A percentile compares a stretch with the other conserved stretches of the same genome.
phyloP scores from a whole-genome alignment of 2,113 vertebrate genomes.

The Myrmecobius fasciatus region DNA sequence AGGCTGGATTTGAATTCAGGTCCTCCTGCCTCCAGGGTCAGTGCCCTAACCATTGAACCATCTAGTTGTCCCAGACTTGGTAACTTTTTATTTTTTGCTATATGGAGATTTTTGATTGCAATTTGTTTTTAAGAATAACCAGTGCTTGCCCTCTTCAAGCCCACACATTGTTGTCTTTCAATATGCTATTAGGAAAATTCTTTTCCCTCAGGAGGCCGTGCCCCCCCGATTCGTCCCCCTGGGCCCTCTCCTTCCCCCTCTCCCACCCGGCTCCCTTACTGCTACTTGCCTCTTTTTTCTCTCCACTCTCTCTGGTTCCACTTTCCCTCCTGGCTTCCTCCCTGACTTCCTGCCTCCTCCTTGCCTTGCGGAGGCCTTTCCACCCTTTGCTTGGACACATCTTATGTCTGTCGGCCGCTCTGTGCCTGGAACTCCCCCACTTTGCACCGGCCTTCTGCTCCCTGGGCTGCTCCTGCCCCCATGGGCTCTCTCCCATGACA shows the following conservation, averaged over 20 bases:
- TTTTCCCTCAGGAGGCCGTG: rapidly evolving
- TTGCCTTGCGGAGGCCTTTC: neutral
- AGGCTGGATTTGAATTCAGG: neutral
- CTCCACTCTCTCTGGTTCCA: neutral
- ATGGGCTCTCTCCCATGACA: neutral
- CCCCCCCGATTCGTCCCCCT: too few relatives aligned
- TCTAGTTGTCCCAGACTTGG: neutral
- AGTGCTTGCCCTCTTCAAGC: neutral
- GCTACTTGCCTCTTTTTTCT: neutral
- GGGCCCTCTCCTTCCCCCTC: neutral
- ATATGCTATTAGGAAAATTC: neutral
- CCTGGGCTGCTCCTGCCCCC: neutral
- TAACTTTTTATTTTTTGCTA: neutral
- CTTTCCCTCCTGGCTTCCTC: neutral
- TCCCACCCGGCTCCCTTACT: neutral
- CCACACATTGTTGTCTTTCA: neutral
- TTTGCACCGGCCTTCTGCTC: neutral
- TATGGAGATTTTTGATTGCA: neutral
- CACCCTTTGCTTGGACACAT: neutral
- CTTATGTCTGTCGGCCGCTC: neutral
- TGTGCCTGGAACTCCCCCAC: neutral
- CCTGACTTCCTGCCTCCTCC: neutral
- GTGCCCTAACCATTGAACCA: neutral
- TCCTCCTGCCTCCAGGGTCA: neutral
- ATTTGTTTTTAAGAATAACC: neutral